Evolutionary conservation across 2,888 invertebrate genomes (phyloP).

Genomic region (Nowickia ferox): DNA sequence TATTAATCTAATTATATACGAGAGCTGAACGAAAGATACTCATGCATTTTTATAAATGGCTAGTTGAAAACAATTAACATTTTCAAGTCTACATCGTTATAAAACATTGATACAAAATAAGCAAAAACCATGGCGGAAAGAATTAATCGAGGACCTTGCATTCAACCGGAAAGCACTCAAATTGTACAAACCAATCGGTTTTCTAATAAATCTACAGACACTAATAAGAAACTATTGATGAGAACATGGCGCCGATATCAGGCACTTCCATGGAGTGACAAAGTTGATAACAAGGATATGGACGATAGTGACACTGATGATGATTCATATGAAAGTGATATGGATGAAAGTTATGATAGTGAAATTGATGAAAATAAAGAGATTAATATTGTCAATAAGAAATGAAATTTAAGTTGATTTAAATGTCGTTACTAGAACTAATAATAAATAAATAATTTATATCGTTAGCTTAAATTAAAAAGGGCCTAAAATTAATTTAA

Average conservation of each 20-base stretch:
- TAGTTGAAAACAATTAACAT: not conserved
- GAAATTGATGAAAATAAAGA: not conserved
- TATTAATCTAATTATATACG: not conserved
- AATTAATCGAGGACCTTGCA: not conserved
- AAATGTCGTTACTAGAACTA: not conserved
- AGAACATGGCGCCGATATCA: not conserved
- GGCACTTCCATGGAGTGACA: not conserved
- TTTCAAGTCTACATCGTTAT: not conserved
- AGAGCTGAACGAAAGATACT: not conserved
- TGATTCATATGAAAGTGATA: slow-evolving; percentile 30
- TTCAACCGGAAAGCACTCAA: not conserved
- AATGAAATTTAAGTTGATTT: not conserved
- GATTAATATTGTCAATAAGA: not conserved
- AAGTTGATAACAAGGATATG: not conserved
- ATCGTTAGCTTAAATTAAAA: too few species aligned
- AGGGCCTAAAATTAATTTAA: too few species aligned
- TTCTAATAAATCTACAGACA: not conserved
- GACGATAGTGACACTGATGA: slow-evolving; percentile 29
- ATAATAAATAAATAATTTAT: too few species aligned
- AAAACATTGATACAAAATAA: not conserved
- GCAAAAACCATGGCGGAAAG: slow-evolving; percentile 1
- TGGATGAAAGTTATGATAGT: slow-evolving; percentile 34
- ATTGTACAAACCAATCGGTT: not conserved
- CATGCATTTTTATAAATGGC: not conserved
- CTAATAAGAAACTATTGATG: not conserved